Evolutionary conservation across 2,888 invertebrate genomes (phyloP), one percentile per base, ranked within the genome.

Genomic region (Podotricha telesiphe): DNA sequence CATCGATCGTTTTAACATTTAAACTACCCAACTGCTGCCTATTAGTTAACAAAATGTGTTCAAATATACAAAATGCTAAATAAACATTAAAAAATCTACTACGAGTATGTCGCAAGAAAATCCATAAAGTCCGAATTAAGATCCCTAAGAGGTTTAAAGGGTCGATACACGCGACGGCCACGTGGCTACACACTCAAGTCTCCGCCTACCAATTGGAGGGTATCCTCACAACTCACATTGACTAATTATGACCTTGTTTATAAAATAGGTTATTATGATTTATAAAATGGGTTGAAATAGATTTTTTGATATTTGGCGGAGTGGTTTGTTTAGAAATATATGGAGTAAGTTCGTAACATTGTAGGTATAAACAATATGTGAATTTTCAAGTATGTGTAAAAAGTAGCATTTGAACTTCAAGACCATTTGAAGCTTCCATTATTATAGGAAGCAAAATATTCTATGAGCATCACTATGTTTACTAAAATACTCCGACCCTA

Each of bases 111-210:
- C 34, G n/a, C 40, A 50, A 48, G 40, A 40, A 67, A 51, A n/a
- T 51, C 42, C 22, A 59, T 51, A 59, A 66, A 55, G 17, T 85
- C 85, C 84, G 84, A 67, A 55, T 64, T 19, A 42, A 4, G 28
- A 51, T 71, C 59, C 63, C 62, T 82, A 83, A 84, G 86, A 84
- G 80, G 81, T 76, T 78, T 79, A 83, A 81, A 84, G 81, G 82
- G 82, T 78, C 77, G 79, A 75, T 81, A 75, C 82, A 90, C 91
- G 89, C 85, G 88, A 72, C 86, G 66, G 66, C 68, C 88, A 86
- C 89, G 88, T 86, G 88, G 64, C 74, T 75, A n/a, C n/a, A n/a
- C 78, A 77, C 78, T 78, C 50, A 55, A 70, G 74, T 63, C 65
- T 66, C 77, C 76, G 76, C 77, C 77, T 67, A 74, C 70, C 77